Conservation (phyloP, 2,113 vertebrate genomes). For the Myocastor coypus region DNA sequence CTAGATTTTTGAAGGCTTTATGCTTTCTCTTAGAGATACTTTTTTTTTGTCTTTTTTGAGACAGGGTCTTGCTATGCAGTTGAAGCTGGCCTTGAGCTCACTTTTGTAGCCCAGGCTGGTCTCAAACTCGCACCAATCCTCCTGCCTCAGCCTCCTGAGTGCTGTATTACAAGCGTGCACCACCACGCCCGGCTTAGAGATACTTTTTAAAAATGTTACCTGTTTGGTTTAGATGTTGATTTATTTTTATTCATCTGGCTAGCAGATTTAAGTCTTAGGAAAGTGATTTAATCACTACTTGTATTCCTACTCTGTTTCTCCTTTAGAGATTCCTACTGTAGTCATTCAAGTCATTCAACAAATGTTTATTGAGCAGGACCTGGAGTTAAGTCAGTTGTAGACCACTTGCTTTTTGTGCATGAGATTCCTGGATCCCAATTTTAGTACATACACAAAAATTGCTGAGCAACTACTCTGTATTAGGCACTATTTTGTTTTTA, state of each 20-base stretch:
- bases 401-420: background rate
- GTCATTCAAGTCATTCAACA: constrained; percentile 33
- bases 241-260: constrained; percentile 50
- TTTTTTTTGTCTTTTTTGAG: background rate
- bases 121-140: too few species aligned
- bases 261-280: background rate
- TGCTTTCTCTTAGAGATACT: constrained; percentile 27
- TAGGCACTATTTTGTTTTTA: constrained; percentile 17
- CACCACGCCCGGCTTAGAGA: too few species aligned
- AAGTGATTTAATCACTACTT: constrained; percentile 44
- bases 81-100: too few species aligned
- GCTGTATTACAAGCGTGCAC: too few species aligned
- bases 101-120: too few species aligned
- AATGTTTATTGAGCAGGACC: background rate
- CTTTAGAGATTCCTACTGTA: constrained; percentile 29
- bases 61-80: too few species aligned
- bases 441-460: background rate
- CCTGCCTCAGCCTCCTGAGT: too few species aligned
- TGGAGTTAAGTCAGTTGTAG: background rate
- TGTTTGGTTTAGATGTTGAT: background rate
- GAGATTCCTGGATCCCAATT: background rate
- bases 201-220: constrained; percentile 32
- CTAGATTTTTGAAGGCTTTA: constrained; percentile 40
- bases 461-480: background rate
- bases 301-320: background rate